Evolutionary conservation across 1,140 invertebrate genomes (phyloP).

Genomic region (Oedothorax gibbosus): DNA sequence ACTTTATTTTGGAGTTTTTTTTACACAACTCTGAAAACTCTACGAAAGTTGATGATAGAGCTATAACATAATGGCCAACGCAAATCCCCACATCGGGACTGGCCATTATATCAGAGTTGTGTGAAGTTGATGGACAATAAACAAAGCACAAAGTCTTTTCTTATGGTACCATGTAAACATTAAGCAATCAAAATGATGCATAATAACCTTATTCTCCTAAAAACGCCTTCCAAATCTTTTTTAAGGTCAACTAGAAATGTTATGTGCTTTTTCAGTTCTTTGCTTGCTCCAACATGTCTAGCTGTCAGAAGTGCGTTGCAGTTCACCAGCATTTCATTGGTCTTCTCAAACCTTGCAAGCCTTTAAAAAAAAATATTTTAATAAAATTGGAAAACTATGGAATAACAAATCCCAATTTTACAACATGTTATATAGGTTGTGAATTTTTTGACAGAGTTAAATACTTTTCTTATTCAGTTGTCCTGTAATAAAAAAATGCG

Average conservation of each 20-base stretch:
- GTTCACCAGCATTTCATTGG: constrained; percentile 96
- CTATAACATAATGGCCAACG: too few relatives aligned
- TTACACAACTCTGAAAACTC: too few relatives aligned
- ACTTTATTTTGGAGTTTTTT: too few relatives aligned
- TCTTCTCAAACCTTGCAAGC: constrained; percentile 95
- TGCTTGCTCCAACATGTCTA: constrained; percentile 81
- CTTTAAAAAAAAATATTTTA: constrained; percentile 72
- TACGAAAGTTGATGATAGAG: too few relatives aligned
- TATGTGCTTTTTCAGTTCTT: constrained; percentile 91
- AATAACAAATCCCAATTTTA: too few relatives aligned
- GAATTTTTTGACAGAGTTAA: too few relatives aligned
- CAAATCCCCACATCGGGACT: neutral
- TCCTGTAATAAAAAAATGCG: too few relatives aligned
- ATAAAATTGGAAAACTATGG: too few relatives aligned
- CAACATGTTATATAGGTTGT: too few relatives aligned
- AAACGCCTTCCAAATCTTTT: constrained; percentile 75
- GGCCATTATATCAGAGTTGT: neutral
- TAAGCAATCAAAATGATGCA: neutral
- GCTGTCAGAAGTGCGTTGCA: constrained; percentile 88
- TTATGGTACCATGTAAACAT: neutral
- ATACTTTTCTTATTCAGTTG: too few relatives aligned
- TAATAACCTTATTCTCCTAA: constrained; percentile 72
- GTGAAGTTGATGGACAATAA: neutral
- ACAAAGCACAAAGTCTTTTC: neutral
- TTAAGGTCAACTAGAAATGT: constrained; percentile 78